A percentile compares a stretch with the other conserved stretches of the same genome.
These are phyloP conservation scores for Hestina assimilis DNA, from an alignment of 1,140 invertebrate genomes.

Conservation along the genomic window DNA sequence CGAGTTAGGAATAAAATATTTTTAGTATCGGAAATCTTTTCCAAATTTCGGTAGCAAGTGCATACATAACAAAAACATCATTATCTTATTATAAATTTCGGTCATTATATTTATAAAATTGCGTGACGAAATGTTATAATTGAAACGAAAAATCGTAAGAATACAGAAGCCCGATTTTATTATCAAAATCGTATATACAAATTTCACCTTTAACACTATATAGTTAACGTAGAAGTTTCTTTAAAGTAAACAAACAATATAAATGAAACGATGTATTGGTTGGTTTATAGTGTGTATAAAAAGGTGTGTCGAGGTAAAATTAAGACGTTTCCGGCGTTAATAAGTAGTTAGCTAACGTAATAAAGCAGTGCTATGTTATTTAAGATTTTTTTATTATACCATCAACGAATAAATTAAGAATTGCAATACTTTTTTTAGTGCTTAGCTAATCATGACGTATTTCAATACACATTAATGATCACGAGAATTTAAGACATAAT, in stretches of 20 bases:
- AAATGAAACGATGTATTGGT: too few species aligned
- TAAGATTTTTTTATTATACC: neutral
- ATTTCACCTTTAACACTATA: neutral
- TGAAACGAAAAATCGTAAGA: conserved; percentile 24
- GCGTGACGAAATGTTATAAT: conserved; percentile 33
- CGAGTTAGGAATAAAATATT: too few species aligned
- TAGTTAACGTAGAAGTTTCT: neutral
- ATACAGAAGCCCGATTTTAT: conserved; percentile 11
- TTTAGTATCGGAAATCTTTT: too few species aligned
- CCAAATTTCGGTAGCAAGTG: neutral
- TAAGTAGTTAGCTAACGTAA: conserved; percentile 31
- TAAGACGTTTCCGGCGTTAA: conserved; percentile 38
- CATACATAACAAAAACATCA: conserved; percentile 18
- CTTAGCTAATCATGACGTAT: too few species aligned
- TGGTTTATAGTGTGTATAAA: conserved; percentile 27
- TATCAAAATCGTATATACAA: neutral
- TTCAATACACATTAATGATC: too few species aligned
- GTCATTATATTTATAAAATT: conserved; percentile 31
- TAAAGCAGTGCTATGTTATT: conserved; percentile 16
- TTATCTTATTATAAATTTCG: conserved; percentile 17
- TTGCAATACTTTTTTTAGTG: too few species aligned
- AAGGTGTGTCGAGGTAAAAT: conserved; percentile 33
- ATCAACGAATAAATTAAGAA: neutral
- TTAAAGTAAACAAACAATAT: neutral
- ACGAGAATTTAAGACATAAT: too few species aligned